These are phyloP conservation scores for Cricetomys ansorgei DNA, from an alignment of 2,113 vertebrate species.

Conservation along the genomic window DNA sequence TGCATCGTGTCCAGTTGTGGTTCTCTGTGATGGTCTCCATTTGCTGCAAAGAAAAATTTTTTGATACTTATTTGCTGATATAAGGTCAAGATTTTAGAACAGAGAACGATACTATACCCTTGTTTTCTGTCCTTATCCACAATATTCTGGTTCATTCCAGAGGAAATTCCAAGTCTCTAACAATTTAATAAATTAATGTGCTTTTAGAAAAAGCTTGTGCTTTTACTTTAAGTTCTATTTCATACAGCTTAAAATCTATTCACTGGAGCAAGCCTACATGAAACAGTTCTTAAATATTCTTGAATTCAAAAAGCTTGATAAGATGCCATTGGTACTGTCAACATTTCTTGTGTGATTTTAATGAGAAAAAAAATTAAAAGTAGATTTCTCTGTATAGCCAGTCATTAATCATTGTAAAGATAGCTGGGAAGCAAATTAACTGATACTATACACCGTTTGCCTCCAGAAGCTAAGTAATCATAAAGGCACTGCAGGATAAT, in stretches of 20 bases:
- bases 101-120: too few species aligned
- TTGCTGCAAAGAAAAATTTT: neutral
- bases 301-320: slow-evolving; percentile 65
- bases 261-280: slow-evolving; percentile 45
- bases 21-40: neutral
- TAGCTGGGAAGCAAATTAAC: slow-evolving; percentile 84
- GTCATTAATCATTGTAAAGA: slow-evolving; percentile 83
- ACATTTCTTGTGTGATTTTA: slow-evolving; percentile 80
- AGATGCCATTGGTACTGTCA: slow-evolving; percentile 79
- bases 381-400: slow-evolving; percentile 67
- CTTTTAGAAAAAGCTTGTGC: slow-evolving; percentile 41
- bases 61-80: neutral
- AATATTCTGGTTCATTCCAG: neutral
- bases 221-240: slow-evolving; percentile 62
- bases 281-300: slow-evolving; percentile 67
- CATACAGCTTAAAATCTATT: slow-evolving; percentile 65
- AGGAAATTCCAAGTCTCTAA: slow-evolving; percentile 4
- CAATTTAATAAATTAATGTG: slow-evolving; percentile 53
- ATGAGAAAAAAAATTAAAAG: slow-evolving; percentile 82
- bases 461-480: slow-evolving; percentile 78
- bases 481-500: slow-evolving; percentile 70
- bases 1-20: too few species aligned
- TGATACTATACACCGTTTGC: slow-evolving; percentile 65
- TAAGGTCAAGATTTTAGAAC: too few species aligned
- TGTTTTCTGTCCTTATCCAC: neutral